A percentile compares a stretch with the other conserved stretches of the same genome.
Conservation (phyloP, 2,113 vertebrate genomes). For the Stercorarius parasiticus region DNA sequence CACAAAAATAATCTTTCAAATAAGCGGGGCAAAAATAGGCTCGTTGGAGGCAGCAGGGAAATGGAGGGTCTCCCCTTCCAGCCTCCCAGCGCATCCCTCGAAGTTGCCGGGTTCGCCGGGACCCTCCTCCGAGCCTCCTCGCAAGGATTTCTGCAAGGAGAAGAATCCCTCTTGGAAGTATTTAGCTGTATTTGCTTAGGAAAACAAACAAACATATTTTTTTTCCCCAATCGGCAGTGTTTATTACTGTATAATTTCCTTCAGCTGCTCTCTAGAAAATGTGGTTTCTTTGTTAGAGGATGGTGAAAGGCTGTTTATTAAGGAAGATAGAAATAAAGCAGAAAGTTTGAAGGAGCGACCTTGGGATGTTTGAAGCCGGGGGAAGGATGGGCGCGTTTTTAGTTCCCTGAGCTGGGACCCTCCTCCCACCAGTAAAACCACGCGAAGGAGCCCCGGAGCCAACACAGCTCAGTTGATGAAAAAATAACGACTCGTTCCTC, state of each 20-base stretch:
- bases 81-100: not conserved
- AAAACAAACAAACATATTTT: constrained; percentile 23
- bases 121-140: not conserved
- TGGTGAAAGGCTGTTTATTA: not conserved
- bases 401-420: not conserved
- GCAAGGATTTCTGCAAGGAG: not conserved
- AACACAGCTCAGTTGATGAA: not conserved
- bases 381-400: not conserved
- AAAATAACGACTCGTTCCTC: not conserved
- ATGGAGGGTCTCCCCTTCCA: not conserved
- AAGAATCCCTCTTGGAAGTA: not conserved
- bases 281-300: not conserved
- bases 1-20: not conserved
- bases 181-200: not conserved
- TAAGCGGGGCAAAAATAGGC: not conserved
- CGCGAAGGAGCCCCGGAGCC: not conserved
- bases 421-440: not conserved
- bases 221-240: not conserved
- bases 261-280: constrained; percentile 21
- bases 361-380: not conserved
- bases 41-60: not conserved
- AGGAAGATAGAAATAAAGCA: not conserved
- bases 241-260: constrained; percentile 44
- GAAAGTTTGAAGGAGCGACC: not conserved
- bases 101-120: not conserved